phyloP scores from a whole-genome alignment of 64 coral and sea anemone genomes.

The Astreopora myriophthalma region DNA sequence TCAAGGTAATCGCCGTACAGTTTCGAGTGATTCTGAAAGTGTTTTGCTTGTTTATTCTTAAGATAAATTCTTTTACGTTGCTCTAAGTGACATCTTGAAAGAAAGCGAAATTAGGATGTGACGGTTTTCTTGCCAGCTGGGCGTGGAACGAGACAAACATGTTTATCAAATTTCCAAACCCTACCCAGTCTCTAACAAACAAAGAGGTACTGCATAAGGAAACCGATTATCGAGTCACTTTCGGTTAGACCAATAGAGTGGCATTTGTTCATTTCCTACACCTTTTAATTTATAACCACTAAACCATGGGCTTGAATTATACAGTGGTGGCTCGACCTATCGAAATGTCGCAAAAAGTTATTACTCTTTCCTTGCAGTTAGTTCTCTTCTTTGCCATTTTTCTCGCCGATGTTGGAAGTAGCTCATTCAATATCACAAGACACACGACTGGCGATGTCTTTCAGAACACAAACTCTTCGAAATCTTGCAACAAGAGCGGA shows the following conservation, averaged over 20 bases:
- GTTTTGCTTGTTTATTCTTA: too few species aligned
- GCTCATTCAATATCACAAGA: constrained; percentile 25
- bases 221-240: background rate
- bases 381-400: background rate
- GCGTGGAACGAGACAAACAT: background rate
- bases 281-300: background rate
- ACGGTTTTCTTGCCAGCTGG: background rate
- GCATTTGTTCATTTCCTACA: background rate
- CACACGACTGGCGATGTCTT: constrained; percentile 9
- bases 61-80: background rate
- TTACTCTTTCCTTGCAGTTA: background rate
- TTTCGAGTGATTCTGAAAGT: background rate
- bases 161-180: background rate
- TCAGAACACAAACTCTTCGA: constrained; percentile 2
- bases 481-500: constrained; percentile 22
- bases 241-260: background rate
- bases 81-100: background rate
- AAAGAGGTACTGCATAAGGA: background rate
- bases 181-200: background rate
- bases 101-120: background rate
- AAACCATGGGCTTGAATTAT: background rate
- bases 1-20: background rate
- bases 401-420: background rate
- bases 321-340: background rate
- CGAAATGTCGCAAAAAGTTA: constrained; percentile 9